These are phyloP conservation scores for Volucella zonaria DNA, from an alignment of 2,888 invertebrate genomes.

Conservation along the genomic window DNA sequence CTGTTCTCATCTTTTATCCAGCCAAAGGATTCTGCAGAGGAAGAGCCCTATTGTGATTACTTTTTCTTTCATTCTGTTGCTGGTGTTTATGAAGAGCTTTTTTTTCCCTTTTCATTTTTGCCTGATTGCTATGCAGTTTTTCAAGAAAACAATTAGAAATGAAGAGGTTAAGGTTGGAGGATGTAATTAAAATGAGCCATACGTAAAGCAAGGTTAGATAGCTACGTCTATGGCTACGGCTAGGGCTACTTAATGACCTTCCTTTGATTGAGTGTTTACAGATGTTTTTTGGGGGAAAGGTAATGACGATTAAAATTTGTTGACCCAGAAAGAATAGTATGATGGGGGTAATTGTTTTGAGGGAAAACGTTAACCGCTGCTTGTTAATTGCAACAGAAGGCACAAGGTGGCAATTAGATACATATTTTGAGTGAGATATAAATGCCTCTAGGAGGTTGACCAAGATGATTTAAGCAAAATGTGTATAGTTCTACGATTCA, in stretches of 20 bases:
- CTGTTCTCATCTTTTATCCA: conserved; percentile 20
- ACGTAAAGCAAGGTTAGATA: conserved; percentile 9
- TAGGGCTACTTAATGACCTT: not conserved
- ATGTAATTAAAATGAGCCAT: conserved; percentile 59
- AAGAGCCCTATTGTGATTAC: conserved; percentile 46
- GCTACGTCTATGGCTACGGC: not conserved
- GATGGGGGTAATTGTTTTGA: not conserved
- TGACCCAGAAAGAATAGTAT: not conserved
- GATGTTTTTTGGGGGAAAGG: not conserved
- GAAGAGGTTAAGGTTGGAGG: conserved; percentile 59
- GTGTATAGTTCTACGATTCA: no score
- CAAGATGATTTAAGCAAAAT: no score
- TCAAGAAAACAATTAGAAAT: conserved; percentile 28
- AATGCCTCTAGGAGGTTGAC: no score
- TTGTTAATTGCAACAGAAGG: not conserved
- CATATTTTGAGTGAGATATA: no score
- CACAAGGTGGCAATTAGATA: conserved; percentile 32
- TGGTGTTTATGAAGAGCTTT: no score
- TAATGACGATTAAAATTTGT: conserved; percentile 23
- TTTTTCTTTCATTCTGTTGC: conserved; percentile 12
- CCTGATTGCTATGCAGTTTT: conserved; percentile 1
- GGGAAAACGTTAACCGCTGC: not conserved
- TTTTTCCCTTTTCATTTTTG: not conserved
- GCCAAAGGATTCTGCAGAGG: conserved; percentile 35
- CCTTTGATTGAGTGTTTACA: no score